These are phyloP conservation scores for Meleagris gallopavo DNA, from an alignment of 2,113 vertebrate species.

Conservation along the genomic window DNA sequence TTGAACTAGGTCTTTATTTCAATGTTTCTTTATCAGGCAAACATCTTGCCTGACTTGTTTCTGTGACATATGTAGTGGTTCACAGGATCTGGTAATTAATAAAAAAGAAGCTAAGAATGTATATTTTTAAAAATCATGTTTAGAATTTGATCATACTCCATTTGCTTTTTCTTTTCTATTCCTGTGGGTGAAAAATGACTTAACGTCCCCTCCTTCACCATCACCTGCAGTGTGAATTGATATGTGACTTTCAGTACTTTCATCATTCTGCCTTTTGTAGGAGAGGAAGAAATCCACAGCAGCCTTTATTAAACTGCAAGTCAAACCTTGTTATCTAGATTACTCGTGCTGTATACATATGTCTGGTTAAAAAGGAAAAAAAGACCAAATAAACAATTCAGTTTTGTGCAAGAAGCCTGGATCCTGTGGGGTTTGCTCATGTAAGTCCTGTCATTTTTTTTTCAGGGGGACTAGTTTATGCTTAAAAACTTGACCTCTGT, in stretches of 20 bases:
- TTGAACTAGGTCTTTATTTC: background rate
- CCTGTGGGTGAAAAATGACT: background rate
- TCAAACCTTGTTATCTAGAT: background rate
- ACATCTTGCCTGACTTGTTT: background rate
- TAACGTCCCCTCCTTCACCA: background rate
- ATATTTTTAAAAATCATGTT: background rate
- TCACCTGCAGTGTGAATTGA: background rate
- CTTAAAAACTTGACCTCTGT: background rate
- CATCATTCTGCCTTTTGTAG: background rate
- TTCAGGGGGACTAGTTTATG: background rate
- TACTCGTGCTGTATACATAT: background rate
- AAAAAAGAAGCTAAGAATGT: background rate
- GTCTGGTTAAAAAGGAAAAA: background rate
- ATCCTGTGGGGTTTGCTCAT: background rate
- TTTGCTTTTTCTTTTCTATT: background rate
- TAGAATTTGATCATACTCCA: background rate
- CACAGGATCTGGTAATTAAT: slow-evolving; percentile 12
- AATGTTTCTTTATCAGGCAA: background rate
- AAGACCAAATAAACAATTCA: background rate
- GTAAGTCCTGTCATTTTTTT: background rate
- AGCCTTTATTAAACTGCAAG: background rate
- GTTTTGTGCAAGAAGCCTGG: background rate
- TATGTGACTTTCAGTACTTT: background rate
- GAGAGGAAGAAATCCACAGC: background rate
- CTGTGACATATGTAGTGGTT: background rate